Base-by-base conservation (phyloP, 2,888 invertebrate genomes). In the Tinea pellionella region DNA sequence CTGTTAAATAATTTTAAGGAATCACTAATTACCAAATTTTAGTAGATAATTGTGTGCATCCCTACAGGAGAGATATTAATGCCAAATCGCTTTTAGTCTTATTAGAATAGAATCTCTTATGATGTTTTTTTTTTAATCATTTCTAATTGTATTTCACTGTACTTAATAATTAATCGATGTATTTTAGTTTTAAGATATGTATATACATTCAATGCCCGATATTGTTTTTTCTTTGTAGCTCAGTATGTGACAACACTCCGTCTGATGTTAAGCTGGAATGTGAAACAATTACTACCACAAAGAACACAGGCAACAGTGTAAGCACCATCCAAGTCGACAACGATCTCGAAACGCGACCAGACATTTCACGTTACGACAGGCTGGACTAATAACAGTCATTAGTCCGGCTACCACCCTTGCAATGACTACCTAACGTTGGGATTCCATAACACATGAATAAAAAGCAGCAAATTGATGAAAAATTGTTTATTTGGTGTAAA, bases 141-240 rank as follows among this genome's bases (percentile, higher is more conserved):
- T 29, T 55, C 2, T 55, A 55, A 47, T 2, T 47, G 2, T 55
- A 51, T 32, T 32, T 58, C n/a, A 24, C 37, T 15, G 13, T 56
- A 30, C 41, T 58, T 15, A 13, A 18, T 24, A 55, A 55, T 19
- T 55, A n/a, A 8, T 19, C 1, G 13, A 7, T 55, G 19, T 55
- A 55, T 9, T 55, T 55, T 13, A 15, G 47, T 47, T 47, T 47
- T 47, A 47, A 15, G 47, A 4, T 16, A 1, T 59, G 37, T 59
- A 59, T 24, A 77, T 70, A 80, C 72, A 72, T 77, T 63, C 74
- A 74, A 74, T 77, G 80, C 80, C 81, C 81, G 70, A 53, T 24
- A 15, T 6, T 53, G 12, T 24, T 53, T 18, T 18, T 24, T 53
- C 18, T 53, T 15, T 47, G n/a, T n/a, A n/a, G n/a, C n/a, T n/a